Base-by-base conservation (phyloP, 2,888 invertebrate genomes). In the Peribatodes rhomboidaria region DNA sequence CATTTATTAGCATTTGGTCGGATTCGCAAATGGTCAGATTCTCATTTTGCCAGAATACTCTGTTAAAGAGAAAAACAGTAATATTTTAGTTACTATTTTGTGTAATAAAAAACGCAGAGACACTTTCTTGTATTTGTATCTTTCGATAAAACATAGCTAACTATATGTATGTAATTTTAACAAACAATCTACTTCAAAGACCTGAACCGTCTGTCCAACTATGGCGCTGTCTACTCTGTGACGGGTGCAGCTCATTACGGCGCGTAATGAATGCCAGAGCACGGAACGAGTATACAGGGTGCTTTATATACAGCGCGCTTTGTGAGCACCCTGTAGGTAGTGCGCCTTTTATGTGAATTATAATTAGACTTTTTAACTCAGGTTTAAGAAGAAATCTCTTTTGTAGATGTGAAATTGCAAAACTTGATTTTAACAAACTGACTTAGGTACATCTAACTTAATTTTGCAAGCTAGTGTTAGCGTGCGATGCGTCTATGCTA, bases 201-300 rank as follows among this genome's bases (percentile, higher is more conserved):
- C 27, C 10, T 41, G 52, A 46, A 61, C 0, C 13, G n/a, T 68
- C 70, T 72, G 33, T 42, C 7, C 35, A 49, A 18, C 33, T 42
- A 27, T 9, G 14, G 16, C 2, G 16, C 27, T 42, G 18, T 9
- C 18, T 75, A 69, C 10, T 80, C 79, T 85, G 22, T 83, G 81
- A 53, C 69, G 76, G 76, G 77, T 73, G 79, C 77, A 77, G 78
- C 86, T 89, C 87, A 89, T 89, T 89, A 88, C 81, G 74, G 72
- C 71, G 68, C 41, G 80, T 87, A 89, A 89, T 89, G 85, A 89
- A 89, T 88, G 86, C 88, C 77, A 76, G 82, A 79, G 80, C 88
- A 89, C 87, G 87, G 71, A 76, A 70, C 71, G 61, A 69, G 70
- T 58, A 56, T 64, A 68, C 68, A 68, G 61, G 64, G 1, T 61